phyloP scores from a whole-genome alignment of 2,113 vertebrate genomes.

The Bufo gargarizans region DNA sequence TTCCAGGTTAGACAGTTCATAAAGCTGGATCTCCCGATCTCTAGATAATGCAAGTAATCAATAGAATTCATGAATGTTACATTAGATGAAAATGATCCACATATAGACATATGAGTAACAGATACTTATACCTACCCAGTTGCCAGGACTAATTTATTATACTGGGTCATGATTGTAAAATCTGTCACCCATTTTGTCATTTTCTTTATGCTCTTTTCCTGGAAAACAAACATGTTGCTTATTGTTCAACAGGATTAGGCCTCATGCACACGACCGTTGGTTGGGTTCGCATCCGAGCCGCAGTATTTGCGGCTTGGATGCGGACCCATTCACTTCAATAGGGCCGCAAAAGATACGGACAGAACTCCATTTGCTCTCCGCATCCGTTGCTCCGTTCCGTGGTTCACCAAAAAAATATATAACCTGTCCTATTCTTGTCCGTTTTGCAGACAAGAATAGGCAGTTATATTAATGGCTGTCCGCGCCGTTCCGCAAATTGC shows the following conservation, averaged over 20 bases:
- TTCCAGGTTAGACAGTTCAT: slow-evolving; percentile 77
- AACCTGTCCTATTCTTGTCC: too few species aligned
- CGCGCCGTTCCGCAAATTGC: too few species aligned
- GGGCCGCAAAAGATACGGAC: too few species aligned
- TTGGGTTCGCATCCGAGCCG: too few species aligned
- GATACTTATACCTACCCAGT: slow-evolving; percentile 62
- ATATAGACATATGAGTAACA: not conserved
- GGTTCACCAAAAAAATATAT: too few species aligned
- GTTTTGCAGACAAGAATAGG: too few species aligned
- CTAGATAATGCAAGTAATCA: slow-evolving; percentile 63
- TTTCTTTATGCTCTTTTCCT: slow-evolving; percentile 63
- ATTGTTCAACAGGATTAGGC: not conserved
- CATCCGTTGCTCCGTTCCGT: too few species aligned
- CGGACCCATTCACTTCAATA: too few species aligned
- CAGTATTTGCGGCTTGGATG: too few species aligned
- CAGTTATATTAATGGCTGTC: too few species aligned
- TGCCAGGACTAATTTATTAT: slow-evolving; percentile 75
- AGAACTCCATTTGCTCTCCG: too few species aligned
- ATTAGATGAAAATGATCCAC: not conserved
- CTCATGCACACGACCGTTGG: too few species aligned
- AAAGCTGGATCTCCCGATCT: slow-evolving; percentile 77
- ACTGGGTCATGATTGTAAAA: slow-evolving; percentile 70
- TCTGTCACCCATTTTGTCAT: slow-evolving; percentile 74
- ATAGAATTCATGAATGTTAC: not conserved
- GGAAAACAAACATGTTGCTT: slow-evolving; percentile 50